Evolutionary conservation across 2,113 vertebrate species (phyloP).

Genomic region (Lethenteron camtschaticum): DNA sequence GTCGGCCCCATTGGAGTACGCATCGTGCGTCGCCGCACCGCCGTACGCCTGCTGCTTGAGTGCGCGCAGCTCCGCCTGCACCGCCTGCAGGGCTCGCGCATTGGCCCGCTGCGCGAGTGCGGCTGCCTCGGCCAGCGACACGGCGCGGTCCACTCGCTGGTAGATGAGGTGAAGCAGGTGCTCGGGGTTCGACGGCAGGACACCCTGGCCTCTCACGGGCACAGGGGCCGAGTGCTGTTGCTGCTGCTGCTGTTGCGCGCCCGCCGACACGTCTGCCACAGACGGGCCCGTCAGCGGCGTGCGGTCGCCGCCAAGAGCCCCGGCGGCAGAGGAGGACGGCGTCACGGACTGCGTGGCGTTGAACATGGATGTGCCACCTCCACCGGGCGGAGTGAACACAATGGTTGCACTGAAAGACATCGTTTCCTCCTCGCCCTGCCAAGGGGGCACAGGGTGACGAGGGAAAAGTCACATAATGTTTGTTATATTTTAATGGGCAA

Average conservation of each 20-base stretch:
- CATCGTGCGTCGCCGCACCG: too few species aligned
- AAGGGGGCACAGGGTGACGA: too few species aligned
- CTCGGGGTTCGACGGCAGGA: background rate
- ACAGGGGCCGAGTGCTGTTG: background rate
- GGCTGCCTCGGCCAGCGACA: conserved; percentile 1
- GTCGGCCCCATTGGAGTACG: too few species aligned
- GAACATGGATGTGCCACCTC: background rate
- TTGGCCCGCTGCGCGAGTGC: conserved; percentile 2
- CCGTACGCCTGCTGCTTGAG: too few species aligned
- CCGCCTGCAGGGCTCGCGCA: conserved; percentile 1
- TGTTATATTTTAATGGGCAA: too few species aligned
- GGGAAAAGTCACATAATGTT: too few species aligned
- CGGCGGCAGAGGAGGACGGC: too few species aligned
- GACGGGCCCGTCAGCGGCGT: too few species aligned
- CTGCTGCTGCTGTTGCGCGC: background rate
- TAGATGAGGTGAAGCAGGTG: conserved; percentile 6
- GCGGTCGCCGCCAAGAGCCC: too few species aligned
- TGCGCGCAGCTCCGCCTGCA: background rate
- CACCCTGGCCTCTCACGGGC: conserved; percentile 2
- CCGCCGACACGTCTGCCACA: background rate
- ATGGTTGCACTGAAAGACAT: conserved; percentile 6
- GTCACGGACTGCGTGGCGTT: too few species aligned
- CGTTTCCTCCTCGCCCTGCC: background rate
- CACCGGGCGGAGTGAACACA: background rate
- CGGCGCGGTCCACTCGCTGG: conserved; percentile 3